Base-by-base conservation (phyloP, 2,113 vertebrate species). In the Porphyrio hochstetteri region DNA sequence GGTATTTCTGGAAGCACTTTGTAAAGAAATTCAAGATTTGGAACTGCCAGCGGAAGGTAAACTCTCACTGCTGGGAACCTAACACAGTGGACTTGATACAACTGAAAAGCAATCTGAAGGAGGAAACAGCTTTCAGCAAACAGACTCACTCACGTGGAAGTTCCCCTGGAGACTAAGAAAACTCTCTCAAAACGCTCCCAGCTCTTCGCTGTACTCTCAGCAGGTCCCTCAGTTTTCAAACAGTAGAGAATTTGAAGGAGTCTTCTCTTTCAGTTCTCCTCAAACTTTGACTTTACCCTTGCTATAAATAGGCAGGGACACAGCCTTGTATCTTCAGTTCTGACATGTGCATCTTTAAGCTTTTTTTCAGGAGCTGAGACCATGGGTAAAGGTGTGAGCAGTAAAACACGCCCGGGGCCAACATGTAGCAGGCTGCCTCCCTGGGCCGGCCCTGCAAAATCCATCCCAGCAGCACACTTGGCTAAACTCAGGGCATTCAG, bases 161-260 rank as follows among this genome's bases (percentile, higher is more conserved):
- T 44, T 82, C 36, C 86, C 86, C 83, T 82, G 80, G 27, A 64
- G 69, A 84, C 27, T 13, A 78, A 78, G 42, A 33, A 78, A 92
- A 78, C 64, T 55, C 67, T 53, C 64, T 78, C 83, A 91, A 74
- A 91, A 94, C 2, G 5, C 56, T 93, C 64, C 56, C 59, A 83
- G 64, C 80, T 81, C 72, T 81, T 70, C 75, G 46, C 69, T 24
- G 35, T 71, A 59, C 25, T 70, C 72, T 33, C 63, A 91, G 80
- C 89, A 82, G 83, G 91, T 94, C 81, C 86, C 93, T 93, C 88
- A 82, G 35, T 89, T 93, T 84, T 78, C 52, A 67, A 70, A 61
- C 16, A 78, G 65, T 86, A 88, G 95, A 95, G 91, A 92, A 92
- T 84, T 31, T 95, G 88, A 96, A 95, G 48, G 60, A 95, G 35